Evolutionary conservation across 2,888 invertebrate genomes (phyloP), one percentile per base, ranked within the genome.

Genomic region (Eucriotettix oculatus): DNA sequence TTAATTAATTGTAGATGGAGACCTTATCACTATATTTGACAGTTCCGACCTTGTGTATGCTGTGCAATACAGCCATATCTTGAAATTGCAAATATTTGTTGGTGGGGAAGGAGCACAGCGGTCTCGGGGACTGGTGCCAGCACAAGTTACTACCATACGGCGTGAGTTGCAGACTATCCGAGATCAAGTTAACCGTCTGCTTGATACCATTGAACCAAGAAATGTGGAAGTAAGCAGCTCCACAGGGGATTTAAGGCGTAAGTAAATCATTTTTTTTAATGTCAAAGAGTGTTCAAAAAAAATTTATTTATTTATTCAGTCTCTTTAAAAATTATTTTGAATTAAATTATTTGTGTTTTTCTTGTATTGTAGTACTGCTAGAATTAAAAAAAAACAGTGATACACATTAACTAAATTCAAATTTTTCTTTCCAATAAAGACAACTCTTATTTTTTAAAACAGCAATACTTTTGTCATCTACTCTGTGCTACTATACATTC

Each of bases 11-110:
- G 29, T 73, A 83, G 85, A 85, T 77, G 83, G 81, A 59, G 85
- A 86, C 71, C 71, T 85, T 66, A 80, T 86, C 64, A 85, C 85
- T 55, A 84, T 85, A 66, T 81, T 82, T 72, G 85, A 85, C 71
- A 82, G 81, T 68, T 80, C 83, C 43, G 85, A 85, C 72, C 72
- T 85, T 63, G 78, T 82, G 1, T 84, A 84, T 75, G 85, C 85
- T 42, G 82, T 85, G 65, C 82, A 84, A 68, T 82, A 80, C 67
- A 82, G 81, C 67, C 75, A 82, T 48, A 79, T 84, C 63, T 71
- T 85, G 61, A 83, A 83, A 69, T 73, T 85, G 59, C 82, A 81
- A 65, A 74, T 85, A 60, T 76, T 83, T 69, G 76, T 76, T 54
- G 70, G 70, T 54, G 72, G 74, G 60, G 66, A 65, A 53, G 48